Evolutionary conservation across 2,888 invertebrate species (phyloP).

Genomic region (Argyresthia goedartella): DNA sequence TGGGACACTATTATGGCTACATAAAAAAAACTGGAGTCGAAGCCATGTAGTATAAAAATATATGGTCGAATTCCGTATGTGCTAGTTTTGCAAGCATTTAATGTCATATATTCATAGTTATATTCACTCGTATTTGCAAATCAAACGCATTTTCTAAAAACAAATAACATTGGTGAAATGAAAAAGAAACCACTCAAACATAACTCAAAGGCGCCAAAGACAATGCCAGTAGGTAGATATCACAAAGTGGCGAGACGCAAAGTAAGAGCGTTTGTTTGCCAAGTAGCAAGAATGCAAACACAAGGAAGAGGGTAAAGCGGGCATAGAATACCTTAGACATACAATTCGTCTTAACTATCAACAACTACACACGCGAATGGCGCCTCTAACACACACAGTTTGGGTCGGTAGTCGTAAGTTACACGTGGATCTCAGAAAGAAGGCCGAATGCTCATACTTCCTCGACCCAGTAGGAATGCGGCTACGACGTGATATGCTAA

Average conservation of each 20-base stretch:
- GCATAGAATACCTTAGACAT: conserved; percentile 18
- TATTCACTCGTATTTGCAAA: no score
- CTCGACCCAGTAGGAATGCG: conserved; percentile 47
- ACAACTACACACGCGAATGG: no score
- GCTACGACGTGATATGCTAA: conserved; percentile 58
- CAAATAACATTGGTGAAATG: no score
- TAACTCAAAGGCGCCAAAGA: conserved; percentile 26
- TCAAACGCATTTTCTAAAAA: no score
- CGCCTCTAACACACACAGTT: neutral
- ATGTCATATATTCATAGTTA: no score
- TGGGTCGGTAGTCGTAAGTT: neutral
- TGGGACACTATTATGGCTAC: no score
- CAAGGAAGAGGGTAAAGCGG: conserved; percentile 41
- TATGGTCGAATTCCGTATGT: no score
- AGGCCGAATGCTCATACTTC: conserved; percentile 48
- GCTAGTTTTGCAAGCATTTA: no score
- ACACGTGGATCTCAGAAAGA: conserved; percentile 17
- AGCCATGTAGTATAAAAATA: no score
- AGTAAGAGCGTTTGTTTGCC: conserved; percentile 56
- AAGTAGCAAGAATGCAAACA: conserved; percentile 59
- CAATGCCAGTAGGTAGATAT: conserved; percentile 34
- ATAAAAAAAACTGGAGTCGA: no score
- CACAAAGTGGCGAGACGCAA: conserved; percentile 50
- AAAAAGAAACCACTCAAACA: neutral
- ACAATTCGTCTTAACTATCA: conserved; percentile 17